These are phyloP conservation scores for Zophobas atratus DNA, from an alignment of 1,140 invertebrate genomes.

Conservation along the genomic window DNA sequence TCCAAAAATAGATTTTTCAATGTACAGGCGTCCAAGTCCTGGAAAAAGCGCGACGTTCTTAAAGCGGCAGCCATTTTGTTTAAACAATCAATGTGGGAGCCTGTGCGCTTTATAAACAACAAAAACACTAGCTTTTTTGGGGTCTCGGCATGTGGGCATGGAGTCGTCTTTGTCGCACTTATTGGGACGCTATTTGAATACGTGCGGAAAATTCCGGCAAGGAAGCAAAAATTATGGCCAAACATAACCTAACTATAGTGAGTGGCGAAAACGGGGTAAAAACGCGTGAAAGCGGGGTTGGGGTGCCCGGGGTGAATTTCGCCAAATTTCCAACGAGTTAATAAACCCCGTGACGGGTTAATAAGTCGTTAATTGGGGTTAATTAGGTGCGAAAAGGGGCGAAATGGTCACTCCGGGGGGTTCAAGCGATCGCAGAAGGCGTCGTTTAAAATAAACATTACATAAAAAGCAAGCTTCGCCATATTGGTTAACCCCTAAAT, in stretches of 20 bases:
- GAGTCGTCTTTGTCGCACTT: conserved; percentile 48
- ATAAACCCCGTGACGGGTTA: background rate
- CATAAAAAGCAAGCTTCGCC: conserved; percentile 63
- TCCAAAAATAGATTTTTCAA: conserved; percentile 44
- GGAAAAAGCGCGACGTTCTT: background rate
- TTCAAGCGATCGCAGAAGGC: background rate
- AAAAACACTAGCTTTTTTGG: conserved; percentile 48
- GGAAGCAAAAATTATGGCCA: conserved; percentile 57
- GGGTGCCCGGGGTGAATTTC: background rate
- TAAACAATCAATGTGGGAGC: conserved; percentile 21
- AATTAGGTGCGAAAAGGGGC: background rate
- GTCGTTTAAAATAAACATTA: conserved; percentile 60
- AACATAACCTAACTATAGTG: conserved; percentile 60
- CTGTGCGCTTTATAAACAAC: conserved; percentile 28
- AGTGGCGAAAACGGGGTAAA: conserved; percentile 6
- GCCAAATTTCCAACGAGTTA: background rate
- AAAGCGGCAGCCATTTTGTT: conserved; percentile 25
- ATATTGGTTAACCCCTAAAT: conserved; percentile 66
- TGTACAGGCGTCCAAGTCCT: conserved; percentile 34
- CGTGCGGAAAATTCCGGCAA: conserved; percentile 56
- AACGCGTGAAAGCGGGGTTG: conserved; percentile 1
- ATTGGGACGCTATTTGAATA: conserved; percentile 22
- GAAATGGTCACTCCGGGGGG: background rate
- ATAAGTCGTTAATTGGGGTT: background rate
- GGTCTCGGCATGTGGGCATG: conserved; percentile 49